Evolutionary conservation across 2,888 invertebrate genomes (phyloP).

Genomic region (Cacoxenus indagator): DNA sequence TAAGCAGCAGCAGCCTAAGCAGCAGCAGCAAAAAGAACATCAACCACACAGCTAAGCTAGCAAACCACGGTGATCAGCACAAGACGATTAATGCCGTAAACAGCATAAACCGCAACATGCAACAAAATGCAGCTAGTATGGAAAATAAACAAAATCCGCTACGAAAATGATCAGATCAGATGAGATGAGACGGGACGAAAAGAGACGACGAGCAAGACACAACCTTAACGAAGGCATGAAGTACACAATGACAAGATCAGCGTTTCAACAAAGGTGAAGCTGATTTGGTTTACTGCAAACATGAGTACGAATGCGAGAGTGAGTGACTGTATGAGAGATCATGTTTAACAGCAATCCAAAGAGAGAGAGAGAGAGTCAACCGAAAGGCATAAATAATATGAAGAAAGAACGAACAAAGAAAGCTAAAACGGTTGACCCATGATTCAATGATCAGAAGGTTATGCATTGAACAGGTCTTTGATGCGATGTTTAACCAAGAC

Average conservation of each 20-base stretch:
- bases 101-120: slow-evolving; percentile 41
- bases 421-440: slow-evolving; percentile 52
- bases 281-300: neutral
- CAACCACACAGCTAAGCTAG: neutral
- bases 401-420: slow-evolving; percentile 50
- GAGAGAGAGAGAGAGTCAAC: neutral
- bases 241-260: neutral
- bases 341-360: no score
- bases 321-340: no score
- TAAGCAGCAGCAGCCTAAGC: slow-evolving; percentile 5
- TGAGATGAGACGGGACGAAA: no score
- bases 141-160: slow-evolving; percentile 37
- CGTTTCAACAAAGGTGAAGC: neutral
- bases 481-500: no score
- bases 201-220: no score
- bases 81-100: slow-evolving; percentile 25
- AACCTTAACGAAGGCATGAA: neutral
- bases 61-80: neutral
- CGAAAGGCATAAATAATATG: slow-evolving; percentile 9
- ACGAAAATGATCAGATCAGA: slow-evolving; percentile 14
- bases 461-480: no score
- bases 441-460: no score
- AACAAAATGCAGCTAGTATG: slow-evolving; percentile 11
- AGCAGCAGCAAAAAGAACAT: slow-evolving; percentile 39
- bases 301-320: no score